Base-by-base conservation (phyloP, 1,140 invertebrate species). In the Heliconius congener region DNA sequence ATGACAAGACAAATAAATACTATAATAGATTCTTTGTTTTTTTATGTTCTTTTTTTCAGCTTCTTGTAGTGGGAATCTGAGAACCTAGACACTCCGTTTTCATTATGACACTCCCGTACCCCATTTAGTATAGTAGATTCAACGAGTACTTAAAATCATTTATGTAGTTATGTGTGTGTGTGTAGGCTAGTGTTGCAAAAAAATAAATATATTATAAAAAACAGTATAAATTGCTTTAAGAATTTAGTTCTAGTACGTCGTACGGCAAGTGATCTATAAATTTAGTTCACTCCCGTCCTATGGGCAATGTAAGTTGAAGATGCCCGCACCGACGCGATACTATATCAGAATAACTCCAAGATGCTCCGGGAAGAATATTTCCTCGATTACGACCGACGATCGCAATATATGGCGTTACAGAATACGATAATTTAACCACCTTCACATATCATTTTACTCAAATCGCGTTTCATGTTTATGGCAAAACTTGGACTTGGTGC, bases 401-500 rank as follows among this genome's bases (percentile, higher is more conserved):
- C 57, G 76, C 77, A 81, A 81, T 81, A 81, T 81, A 81, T 55
- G 66, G 74, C 55, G 8, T 60, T 52, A 66, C 70, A 76, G 80
- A 71, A 73, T 78, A 78, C 77, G 74, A 81, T 81, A 81, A 81
- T 81, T 81, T 81, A 78, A 78, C 76, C 84, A 89, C 89, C 87
- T 91, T 87, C 87, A 90, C 90, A 91, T 91, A 93, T 94, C 91
- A 94, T 91, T 91, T 89, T 90, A 86, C 86, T 85, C 81, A 85
- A 84, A 90, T 84, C 89, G 87, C 92, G 90, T 90, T 92, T 93
- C 90, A 92, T 93, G 91, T 93, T 94, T 93, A 94, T 92, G 87
- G 89, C 85, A 88, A 91, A 94, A 94, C 89, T 94, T 94, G 86
- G 88, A 90, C 87, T 92, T 87, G 88, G 88, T 93, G 91, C 89